Base-by-base conservation (phyloP, 2,888 invertebrate species). In the Xestia xanthographa region DNA sequence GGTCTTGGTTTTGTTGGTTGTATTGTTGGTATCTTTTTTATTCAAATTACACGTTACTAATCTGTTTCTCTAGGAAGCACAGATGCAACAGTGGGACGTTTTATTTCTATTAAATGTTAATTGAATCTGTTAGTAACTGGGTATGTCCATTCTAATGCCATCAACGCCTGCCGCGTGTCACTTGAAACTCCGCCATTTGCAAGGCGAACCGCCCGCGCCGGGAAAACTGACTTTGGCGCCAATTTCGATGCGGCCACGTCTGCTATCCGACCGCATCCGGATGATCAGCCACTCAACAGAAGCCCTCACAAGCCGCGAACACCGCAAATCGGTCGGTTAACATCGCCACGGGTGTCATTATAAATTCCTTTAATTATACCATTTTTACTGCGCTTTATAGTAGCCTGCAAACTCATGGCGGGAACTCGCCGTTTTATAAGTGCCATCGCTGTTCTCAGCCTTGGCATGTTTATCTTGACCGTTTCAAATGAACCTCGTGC, bases 181-280 rank as follows among this genome's bases (percentile, higher is more conserved):
- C 93, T 95, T 92, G 95, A 95, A 93, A 92, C 94, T 91, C 92
- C 93, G 95, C 95, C 95, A 95, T 95, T 95, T 95, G 95, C 95
- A 96, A 96, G 95, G 95, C 95, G 94, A 95, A 94, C 95, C 92
- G 94, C 94, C 94, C 92, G 94, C 92, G 92, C 94, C 95, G 95
- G 94, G 95, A 94, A 95, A 95, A 95, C 95, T 94, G 93, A 95
- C 95, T 95, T 95, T 94, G 95, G 95, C 95, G 96, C 95, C 95
- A 95, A 95, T 95, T 95, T 95, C 93, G 93, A 94, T 92, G 92
- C 92, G 91, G 84, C 92, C 84, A 89, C 88, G 91, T 91, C 92
- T 91, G 89, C 90, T 87, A 94, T 79, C 85, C 92, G 90, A 90
- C 93, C 92, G 87, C 89, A 89, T 91, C 89, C 87, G 85, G 88